Evolutionary conservation across 2,113 vertebrate genomes (phyloP).

Genomic region (Tringa solitaria): DNA sequence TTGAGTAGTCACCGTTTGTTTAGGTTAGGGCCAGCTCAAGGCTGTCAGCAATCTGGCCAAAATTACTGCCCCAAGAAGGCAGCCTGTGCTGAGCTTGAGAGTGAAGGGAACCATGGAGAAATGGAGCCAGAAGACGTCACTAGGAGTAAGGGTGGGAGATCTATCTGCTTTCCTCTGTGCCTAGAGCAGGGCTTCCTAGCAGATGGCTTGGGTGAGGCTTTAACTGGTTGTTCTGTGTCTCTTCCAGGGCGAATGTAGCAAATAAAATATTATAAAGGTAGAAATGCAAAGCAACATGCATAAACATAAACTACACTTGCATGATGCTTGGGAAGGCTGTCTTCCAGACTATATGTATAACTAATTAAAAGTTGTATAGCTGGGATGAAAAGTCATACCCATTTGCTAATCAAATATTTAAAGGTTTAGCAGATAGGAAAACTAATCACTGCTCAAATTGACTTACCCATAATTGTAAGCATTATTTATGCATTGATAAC

Average conservation of each 20-base stretch:
- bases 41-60: background rate
- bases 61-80: background rate
- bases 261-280: background rate
- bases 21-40: background rate
- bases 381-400: background rate
- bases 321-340: background rate
- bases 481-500: background rate
- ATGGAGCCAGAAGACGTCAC: background rate
- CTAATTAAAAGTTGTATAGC: background rate
- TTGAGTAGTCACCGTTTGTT: background rate
- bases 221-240: background rate
- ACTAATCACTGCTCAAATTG: background rate
- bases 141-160: background rate
- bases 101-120: background rate
- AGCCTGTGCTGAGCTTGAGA: background rate
- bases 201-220: background rate
- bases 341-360: background rate
- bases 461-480: background rate
- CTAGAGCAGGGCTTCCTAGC: background rate
- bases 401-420: slow-evolving; percentile 26
- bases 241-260: background rate
- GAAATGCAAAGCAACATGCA: background rate
- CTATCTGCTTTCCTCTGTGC: background rate
- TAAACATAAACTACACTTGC: background rate
- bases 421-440: background rate